Evolutionary conservation across 2,888 invertebrate genomes (phyloP), one percentile per base, ranked within the genome.

Genomic region (Exocentrus adspersus): DNA sequence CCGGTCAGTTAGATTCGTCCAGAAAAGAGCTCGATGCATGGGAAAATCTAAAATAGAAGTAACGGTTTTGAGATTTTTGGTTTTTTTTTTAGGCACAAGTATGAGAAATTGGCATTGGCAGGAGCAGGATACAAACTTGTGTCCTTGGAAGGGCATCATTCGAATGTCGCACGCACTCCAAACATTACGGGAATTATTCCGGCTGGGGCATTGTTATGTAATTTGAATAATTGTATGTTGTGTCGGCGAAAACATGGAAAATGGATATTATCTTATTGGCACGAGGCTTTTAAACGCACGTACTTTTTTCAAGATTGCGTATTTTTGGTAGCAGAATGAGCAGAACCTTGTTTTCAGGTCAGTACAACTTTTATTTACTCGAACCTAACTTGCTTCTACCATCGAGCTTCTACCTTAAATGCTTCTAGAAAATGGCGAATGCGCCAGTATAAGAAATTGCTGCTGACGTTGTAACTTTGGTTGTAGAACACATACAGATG

Each of bases 31-130:
- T 37, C 12, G 37, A 14, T 37, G 14, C 12, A 12, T 3, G 37
- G 37, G 37, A 12, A 37, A 37, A 37, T 37, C 37, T 37, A 37
- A 37, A 37, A 37, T 37, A 37, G 37, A 37, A 37, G 37, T 37
- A 37, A n/a, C 12, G 37, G 12, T 37, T 37, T 37, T n/a, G n/a
- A 37, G 37, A 37, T 12, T n/a, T 37, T 6, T 37, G 1, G 12
- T 5, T n/a, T 12, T 37, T 9, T n/a, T 37, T 2, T 32, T 12
- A n/a, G 24, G 24, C 24, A 24, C n/a, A 24, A 24, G 7, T 24
- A 24, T 24, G 4, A 24, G 3, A 3, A 24, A 24, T 24, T 7
- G n/a, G n/a, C n/a, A n/a, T n/a, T n/a, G n/a, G n/a, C n/a, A 9
- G 30, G 7, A 0, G 2, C 7, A 30, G 1, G 9, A 6, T 30